These are phyloP conservation scores for Centropristis striata DNA, from an alignment of 2,113 vertebrate genomes.

Conservation along the genomic window DNA sequence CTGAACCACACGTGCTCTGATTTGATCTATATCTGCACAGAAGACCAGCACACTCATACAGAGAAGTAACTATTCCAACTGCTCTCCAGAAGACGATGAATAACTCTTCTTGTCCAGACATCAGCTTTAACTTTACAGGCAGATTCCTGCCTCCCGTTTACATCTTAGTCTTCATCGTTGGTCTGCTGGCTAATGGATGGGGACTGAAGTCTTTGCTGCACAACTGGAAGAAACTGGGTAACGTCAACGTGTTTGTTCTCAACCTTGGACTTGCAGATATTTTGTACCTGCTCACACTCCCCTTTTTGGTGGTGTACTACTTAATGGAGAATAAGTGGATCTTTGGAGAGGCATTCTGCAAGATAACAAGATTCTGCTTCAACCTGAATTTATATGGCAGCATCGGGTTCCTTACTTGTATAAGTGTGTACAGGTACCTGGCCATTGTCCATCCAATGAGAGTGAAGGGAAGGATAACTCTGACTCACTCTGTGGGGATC, in stretches of 20 bases:
- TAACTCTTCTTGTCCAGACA: fast-evolving
- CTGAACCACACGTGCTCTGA: fast-evolving
- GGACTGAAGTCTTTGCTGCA: slow-evolving; percentile 72
- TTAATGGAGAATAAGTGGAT: no score
- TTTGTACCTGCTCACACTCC: slow-evolving; percentile 87
- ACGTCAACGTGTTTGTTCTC: slow-evolving; percentile 82
- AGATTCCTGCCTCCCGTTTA: slow-evolving; percentile 82
- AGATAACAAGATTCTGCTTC: slow-evolving; percentile 83
- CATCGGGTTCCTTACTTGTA: slow-evolving; percentile 89
- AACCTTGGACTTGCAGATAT: slow-evolving; percentile 87
- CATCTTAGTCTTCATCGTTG: slow-evolving; percentile 82
- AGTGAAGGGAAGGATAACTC: slow-evolving; percentile 79
- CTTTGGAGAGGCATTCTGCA: slow-evolving; percentile 81
- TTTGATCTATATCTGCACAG: fast-evolving
- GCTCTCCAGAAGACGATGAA: slow-evolving; percentile 13
- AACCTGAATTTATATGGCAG: slow-evolving; percentile 89
- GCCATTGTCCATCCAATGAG: slow-evolving; percentile 87
- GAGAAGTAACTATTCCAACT: background rate
- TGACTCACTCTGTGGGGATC: slow-evolving; percentile 46
- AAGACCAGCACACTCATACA: no score
- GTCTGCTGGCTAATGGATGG: slow-evolving; percentile 82
- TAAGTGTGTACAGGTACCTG: slow-evolving; percentile 89
- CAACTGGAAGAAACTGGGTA: slow-evolving; percentile 47
- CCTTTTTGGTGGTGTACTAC: slow-evolving; percentile 87
- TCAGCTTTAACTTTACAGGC: slow-evolving; percentile 65